Conservation (phyloP, 2,888 invertebrate species). For the Drosophila ezoana region DNA sequence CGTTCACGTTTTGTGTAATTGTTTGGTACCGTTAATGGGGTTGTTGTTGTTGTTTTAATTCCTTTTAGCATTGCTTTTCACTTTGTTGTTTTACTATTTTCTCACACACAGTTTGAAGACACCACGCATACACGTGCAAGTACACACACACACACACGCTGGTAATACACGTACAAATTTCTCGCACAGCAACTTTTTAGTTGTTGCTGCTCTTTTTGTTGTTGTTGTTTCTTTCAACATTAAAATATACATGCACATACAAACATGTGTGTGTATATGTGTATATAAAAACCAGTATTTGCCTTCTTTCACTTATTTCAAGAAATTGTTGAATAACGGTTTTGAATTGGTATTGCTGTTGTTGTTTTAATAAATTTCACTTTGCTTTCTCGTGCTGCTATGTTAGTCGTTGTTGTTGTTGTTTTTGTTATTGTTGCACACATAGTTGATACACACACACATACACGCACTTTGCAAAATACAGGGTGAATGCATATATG, state of each 20-base stretch:
- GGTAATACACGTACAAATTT: conserved; percentile 64
- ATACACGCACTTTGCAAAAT: conserved; percentile 32
- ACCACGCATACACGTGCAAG: conserved; percentile 20
- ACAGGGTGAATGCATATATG: conserved; percentile 21
- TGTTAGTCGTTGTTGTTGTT: conserved; percentile 41
- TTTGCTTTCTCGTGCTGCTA: conserved; percentile 70
- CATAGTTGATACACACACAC: conserved; percentile 56
- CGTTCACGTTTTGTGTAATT: conserved; percentile 28
- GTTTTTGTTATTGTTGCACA: conserved; percentile 50
- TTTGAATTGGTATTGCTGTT: conserved; percentile 62
- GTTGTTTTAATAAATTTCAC: conserved; percentile 73
- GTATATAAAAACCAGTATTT: conserved; percentile 71
- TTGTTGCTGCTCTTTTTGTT: conserved; percentile 48
- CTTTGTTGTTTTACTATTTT: conserved; percentile 49
- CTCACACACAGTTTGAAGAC: conserved; percentile 38
- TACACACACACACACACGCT: conserved; percentile 26
- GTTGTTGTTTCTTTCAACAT: conserved; percentile 52
- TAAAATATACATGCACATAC: conserved; percentile 25
- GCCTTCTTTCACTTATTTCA: conserved; percentile 75
- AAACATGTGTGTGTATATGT: conserved; percentile 14
- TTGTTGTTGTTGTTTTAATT: conserved; percentile 43
- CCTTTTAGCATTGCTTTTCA: conserved; percentile 69
- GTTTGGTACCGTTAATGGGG: conserved; percentile 17
- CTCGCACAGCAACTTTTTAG: conserved; percentile 73
- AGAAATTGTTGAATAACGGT: conserved; percentile 77